Evolutionary conservation across 1,140 invertebrate species (phyloP).

Genomic region (Paralvinella palmiformis): DNA sequence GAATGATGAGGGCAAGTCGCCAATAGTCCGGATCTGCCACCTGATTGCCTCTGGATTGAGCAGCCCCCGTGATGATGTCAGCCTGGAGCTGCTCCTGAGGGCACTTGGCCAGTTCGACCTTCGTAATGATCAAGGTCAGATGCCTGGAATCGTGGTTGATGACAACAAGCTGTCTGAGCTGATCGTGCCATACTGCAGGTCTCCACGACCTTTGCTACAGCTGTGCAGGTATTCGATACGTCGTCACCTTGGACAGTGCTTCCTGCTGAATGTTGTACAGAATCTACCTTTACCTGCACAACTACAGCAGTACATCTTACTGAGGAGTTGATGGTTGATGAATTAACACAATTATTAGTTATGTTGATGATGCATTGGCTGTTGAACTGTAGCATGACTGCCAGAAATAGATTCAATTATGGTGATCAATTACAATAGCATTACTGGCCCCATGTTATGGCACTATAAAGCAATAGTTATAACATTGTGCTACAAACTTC

Average conservation of each 20-base stretch:
- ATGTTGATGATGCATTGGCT: no score
- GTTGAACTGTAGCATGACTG: no score
- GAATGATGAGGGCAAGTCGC: conserved; percentile 25
- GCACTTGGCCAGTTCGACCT: conserved; percentile 39
- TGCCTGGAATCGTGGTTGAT: conserved; percentile 23
- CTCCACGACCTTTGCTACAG: conserved; percentile 27
- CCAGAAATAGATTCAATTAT: no score
- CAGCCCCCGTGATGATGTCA: conserved; percentile 30
- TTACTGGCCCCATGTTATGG: no score
- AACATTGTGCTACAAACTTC: no score
- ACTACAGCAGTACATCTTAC: conserved; percentile 30
- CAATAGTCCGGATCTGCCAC: background rate
- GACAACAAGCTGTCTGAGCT: conserved; percentile 35
- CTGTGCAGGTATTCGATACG: conserved; percentile 30
- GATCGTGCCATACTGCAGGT: conserved; percentile 28
- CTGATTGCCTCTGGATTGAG: background rate
- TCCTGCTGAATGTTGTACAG: conserved; percentile 33
- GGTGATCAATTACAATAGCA: no score
- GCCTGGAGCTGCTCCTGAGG: conserved; percentile 36
- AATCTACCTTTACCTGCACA: conserved; percentile 32
- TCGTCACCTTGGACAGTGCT: conserved; percentile 28
- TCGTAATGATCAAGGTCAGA: conserved; percentile 26
- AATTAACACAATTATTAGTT: no score
- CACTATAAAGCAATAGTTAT: no score
- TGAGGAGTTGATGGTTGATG: no score